Evolutionary conservation across 1,140 invertebrate genomes (phyloP), one percentile per base, ranked within the genome.

Genomic region (Drosophila paulistorum): DNA sequence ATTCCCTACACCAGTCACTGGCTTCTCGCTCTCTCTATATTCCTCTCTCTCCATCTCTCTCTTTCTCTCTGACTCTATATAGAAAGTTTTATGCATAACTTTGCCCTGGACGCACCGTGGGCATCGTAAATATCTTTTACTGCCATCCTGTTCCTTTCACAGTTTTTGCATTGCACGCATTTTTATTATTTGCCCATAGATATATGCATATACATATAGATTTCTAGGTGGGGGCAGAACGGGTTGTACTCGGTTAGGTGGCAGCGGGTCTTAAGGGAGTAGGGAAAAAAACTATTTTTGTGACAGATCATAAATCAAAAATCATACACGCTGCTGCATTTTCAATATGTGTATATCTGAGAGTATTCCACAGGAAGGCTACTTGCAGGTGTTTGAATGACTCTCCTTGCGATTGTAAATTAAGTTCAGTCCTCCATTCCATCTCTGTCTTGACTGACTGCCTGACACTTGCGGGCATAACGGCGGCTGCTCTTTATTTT

Each of bases 241-340:
- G 41, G 35, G 23, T 11, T 57, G 30, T 9, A 48, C 1, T 48
- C 20, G 17, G 17, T 51, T 1, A 33, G 23, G n/a, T 14, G 33
- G 61, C 6, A 42, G 9, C 23, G n/a, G 9, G 35, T 0, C 35
- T 37, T 55, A 23, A 39, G 30, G 30, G 45, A 58, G 70, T 41
- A 63, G 51, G 62, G 57, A 57, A 71, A 77, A 62, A 62, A 71
- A 77, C 80, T 89, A 89, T 89, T 89, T 87, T 89, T 89, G 85
- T 90, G 85, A 90, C 85, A 90, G 85, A 86, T 89, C 85, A 90
- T 90, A 90, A 90, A 90, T 90, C 85, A 90, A 90, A 89, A 90
- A 90, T 90, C 85, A 90, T 90, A 85, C 55, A 90, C 68, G 65
- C 48, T 65, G 33, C 78, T 75, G 68, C 72, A 81, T 75, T 82